These are phyloP conservation scores for Colostygia pectinataria DNA, from an alignment of 2,888 invertebrate genomes.

Conservation along the genomic window DNA sequence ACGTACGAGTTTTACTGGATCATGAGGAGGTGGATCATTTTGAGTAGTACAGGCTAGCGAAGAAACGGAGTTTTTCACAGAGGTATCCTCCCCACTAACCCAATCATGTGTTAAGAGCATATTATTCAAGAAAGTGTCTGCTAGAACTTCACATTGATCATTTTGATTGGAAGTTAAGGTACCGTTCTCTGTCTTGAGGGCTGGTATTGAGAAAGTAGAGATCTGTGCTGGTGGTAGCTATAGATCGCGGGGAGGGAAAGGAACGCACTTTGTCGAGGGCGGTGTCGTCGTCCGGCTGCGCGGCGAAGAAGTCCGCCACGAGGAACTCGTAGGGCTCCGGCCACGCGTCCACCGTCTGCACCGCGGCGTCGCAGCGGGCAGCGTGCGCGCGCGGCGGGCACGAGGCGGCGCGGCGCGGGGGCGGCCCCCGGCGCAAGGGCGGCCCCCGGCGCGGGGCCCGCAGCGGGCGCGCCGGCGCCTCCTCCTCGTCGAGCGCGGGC, in stretches of 20 bases:
- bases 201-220: too few relatives aligned
- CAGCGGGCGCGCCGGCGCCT: constrained; percentile 37
- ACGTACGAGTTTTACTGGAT: too few relatives aligned
- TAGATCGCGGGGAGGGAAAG: background rate
- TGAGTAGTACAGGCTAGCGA: too few relatives aligned
- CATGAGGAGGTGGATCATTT: too few relatives aligned
- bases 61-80: too few relatives aligned
- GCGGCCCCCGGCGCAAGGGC: constrained; percentile 41
- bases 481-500: constrained; percentile 21
- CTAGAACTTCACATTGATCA: too few relatives aligned
- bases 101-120: too few relatives aligned
- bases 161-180: too few relatives aligned
- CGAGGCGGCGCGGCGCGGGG: constrained; percentile 39
- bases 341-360: constrained; percentile 88
- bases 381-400: constrained; percentile 24
- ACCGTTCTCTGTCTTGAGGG: too few relatives aligned
- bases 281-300: constrained; percentile 60
- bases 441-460: constrained; percentile 38
- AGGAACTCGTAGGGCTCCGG: constrained; percentile 89
- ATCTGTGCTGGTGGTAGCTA: too few relatives aligned
- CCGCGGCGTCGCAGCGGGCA: constrained; percentile 40
- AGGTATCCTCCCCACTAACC: too few relatives aligned
- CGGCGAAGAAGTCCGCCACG: constrained; percentile 85
- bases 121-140: too few relatives aligned
- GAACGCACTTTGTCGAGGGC: constrained; percentile 40